A percentile compares a stretch with the other conserved stretches of the same genome.
These are phyloP conservation scores for Scotopteryx bipunctaria DNA, from an alignment of 2,888 invertebrate species.

Conservation along the genomic window DNA sequence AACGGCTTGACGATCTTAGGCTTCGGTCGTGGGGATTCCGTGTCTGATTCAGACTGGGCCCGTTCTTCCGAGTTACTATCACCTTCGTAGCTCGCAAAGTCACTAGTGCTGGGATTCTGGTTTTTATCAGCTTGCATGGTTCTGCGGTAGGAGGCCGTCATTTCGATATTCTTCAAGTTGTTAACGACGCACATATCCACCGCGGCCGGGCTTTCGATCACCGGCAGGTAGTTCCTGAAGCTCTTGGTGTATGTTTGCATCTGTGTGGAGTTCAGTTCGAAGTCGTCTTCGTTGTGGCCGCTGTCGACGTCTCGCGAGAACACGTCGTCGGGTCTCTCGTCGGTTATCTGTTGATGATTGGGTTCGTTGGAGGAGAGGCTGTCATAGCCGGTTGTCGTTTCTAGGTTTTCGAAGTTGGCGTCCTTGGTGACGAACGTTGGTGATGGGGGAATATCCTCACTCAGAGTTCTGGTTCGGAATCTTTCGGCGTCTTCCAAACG, in stretches of 20 bases:
- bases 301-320: slow-evolving; percentile 79
- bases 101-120: slow-evolving; percentile 64
- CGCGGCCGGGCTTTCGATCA: slow-evolving; percentile 72
- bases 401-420: slow-evolving; percentile 73
- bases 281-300: slow-evolving; percentile 89
- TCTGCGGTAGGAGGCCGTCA: slow-evolving; percentile 66
- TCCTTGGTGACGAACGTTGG: slow-evolving; percentile 76
- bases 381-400: slow-evolving; percentile 77
- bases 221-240: slow-evolving; percentile 75
- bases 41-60: slow-evolving; percentile 73
- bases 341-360: slow-evolving; percentile 63
- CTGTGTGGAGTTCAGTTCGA: slow-evolving; percentile 84
- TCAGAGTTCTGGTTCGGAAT: slow-evolving; percentile 88
- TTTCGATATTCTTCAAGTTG: slow-evolving; percentile 76
- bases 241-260: slow-evolving; percentile 84
- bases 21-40: slow-evolving; percentile 69
- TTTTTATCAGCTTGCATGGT: slow-evolving; percentile 47
- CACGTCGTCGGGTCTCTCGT: slow-evolving; percentile 59
- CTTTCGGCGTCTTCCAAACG: slow-evolving; percentile 87
- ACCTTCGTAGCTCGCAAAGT: slow-evolving; percentile 80
- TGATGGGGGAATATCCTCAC: slow-evolving; percentile 79
- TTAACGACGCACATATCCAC: slow-evolving; percentile 75
- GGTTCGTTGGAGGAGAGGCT: slow-evolving; percentile 74
- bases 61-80: slow-evolving; percentile 84
- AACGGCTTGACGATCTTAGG: slow-evolving; percentile 85